A percentile compares a stretch with the other conserved stretches of the same genome.
Evolutionary conservation across 2,113 vertebrate genomes (phyloP).

Genomic region (Neotoma lepida): DNA sequence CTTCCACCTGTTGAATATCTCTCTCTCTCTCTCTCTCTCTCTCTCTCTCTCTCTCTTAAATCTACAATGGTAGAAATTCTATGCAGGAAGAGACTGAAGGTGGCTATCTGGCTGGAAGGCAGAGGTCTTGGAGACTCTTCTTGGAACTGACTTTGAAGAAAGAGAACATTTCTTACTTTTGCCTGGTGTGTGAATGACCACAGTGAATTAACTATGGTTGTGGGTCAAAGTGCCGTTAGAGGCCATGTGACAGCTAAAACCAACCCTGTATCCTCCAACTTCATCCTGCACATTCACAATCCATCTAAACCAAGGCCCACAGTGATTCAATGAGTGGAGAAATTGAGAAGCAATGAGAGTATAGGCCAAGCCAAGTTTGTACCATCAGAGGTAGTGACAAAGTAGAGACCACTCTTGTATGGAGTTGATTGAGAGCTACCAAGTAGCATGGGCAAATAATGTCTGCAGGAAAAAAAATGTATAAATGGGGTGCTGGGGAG

Average conservation of each 20-base stretch:
- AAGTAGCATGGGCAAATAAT: neutral
- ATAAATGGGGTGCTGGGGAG: neutral
- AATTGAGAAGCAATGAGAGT: neutral
- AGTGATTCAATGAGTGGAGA: neutral
- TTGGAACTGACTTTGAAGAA: neutral
- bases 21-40: too few relatives aligned
- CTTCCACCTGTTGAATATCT: neutral
- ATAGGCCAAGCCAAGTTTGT: neutral
- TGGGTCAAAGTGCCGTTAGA: neutral
- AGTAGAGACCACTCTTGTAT: neutral
- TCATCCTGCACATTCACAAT: neutral
- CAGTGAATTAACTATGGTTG: neutral
- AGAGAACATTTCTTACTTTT: neutral
- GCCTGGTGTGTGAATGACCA: neutral
- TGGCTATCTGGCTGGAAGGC: neutral
- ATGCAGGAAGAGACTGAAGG: neutral
- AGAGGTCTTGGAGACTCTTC: neutral
- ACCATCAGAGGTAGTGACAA: neutral
- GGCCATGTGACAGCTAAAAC: neutral
- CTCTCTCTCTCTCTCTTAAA: too few relatives aligned
- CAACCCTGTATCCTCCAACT: neutral
- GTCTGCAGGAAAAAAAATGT: constrained; percentile 4
- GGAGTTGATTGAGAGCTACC: neutral
- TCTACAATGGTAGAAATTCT: neutral
- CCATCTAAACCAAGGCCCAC: neutral